Evolutionary conservation across 2,113 vertebrate species (phyloP), one percentile per base, ranked within the genome.

Genomic region (Rhizomys pruinosus): DNA sequence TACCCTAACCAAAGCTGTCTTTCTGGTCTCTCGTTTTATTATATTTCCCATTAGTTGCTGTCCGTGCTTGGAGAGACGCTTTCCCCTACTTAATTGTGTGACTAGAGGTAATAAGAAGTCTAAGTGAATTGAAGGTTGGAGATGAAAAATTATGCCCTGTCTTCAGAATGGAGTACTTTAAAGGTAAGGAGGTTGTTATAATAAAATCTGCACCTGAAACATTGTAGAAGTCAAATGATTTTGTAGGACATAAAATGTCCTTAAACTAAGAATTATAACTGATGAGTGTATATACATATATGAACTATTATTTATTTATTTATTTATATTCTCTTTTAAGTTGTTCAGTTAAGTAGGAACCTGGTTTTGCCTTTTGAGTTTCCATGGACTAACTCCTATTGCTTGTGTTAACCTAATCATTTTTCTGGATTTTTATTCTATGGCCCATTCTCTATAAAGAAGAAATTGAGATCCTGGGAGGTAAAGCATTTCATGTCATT

Each of bases 1-100:
- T 92, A 74, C 72, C 89, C 63, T 89, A 74, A 95, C 84, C 68
- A 79, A 92, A 94, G 92, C 89, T 86, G 96, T 96, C 94, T 96
- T 97, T 96, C 91, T 96, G 87, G 80, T 96, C 93, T 96, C 64
- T 71, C 44, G 37, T 73, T 95, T 82, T 87, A 81, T 96, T 96
- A 87, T 90, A 47, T 44, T 59, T 92, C 55, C 96, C 89, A 92
- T 96, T 91, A 96, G 68, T 61, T 81, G 71, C 73, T 68, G 39
- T 94, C 84, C 1, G 0, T 89, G 80, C 93, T 78, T 86, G 44
- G 86, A 93, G 86, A 93, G 63, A 77, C 76, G 85, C 84, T 94
- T 92, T 95, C 84, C 39, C 72, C 80, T 87, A 72, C 87, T 96
- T 94, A 91, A 10, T 92, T 92, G 80, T 52, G 11, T 94, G 93